A percentile compares a stretch with the other conserved stretches of the same genome.
Conservation (phyloP, 2,113 vertebrate genomes). For the Tympanuchus pallidicinctus region DNA sequence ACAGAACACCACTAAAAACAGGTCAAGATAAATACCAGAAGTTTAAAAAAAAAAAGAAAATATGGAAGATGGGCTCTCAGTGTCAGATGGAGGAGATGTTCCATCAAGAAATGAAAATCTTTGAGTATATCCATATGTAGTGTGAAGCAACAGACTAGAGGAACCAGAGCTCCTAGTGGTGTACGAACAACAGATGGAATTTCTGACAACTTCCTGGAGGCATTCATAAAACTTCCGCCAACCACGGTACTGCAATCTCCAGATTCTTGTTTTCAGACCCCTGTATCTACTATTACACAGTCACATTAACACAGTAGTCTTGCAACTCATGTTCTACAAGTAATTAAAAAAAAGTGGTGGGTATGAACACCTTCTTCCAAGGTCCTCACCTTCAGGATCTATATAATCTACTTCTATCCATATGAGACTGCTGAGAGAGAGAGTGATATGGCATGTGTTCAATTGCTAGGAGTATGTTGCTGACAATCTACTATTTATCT, state of each 20-base stretch:
- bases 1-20: neutral
- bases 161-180: neutral
- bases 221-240: neutral
- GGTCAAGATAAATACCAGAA: neutral
- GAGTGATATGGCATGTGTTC: slow-evolving; percentile 65
- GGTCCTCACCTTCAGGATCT: slow-evolving; percentile 29
- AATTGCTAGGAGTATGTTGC: slow-evolving; percentile 70
- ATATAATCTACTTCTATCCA: slow-evolving; percentile 37
- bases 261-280: neutral
- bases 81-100: neutral
- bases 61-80: neutral
- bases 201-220: slow-evolving; percentile 14
- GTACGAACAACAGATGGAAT: slow-evolving; percentile 9
- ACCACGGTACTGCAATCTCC: neutral
- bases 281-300: neutral
- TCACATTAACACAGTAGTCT: neutral
- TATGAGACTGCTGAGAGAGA: slow-evolving; percentile 61
- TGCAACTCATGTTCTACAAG: neutral
- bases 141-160: neutral
- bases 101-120: neutral
- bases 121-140: neutral
- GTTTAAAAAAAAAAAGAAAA: neutral
- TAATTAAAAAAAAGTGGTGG: neutral
- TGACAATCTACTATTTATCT: slow-evolving; percentile 75
- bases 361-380: neutral